Evolutionary conservation across 2,888 invertebrate genomes (phyloP).

Genomic region (Adelognathus sp.): DNA sequence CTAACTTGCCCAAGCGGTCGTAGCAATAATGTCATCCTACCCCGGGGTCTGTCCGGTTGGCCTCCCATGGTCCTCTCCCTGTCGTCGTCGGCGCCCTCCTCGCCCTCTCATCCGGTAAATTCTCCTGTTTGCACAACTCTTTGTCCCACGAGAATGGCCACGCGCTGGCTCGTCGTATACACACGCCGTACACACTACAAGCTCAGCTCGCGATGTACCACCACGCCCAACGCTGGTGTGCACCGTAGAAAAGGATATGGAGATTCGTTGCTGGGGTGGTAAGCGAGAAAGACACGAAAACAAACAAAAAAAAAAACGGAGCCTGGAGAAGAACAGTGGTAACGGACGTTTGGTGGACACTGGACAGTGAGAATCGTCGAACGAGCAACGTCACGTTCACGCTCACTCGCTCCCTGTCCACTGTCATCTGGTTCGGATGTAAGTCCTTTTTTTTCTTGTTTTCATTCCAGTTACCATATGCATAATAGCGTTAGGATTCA

Average conservation of each 20-base stretch:
- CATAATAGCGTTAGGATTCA: conserved; percentile 81
- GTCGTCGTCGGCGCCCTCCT: not conserved
- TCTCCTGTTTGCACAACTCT: conserved; percentile 79
- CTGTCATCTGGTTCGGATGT: conserved; percentile 65
- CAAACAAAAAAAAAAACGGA: no score
- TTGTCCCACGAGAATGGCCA: conserved; percentile 75
- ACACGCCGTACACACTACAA: conserved; percentile 31
- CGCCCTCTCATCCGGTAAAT: conserved; percentile 31
- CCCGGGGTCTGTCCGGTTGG: conserved; percentile 32
- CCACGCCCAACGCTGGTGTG: conserved; percentile 33
- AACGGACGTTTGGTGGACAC: conserved; percentile 25
- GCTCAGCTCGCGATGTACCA: conserved; percentile 33
- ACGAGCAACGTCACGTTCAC: conserved; percentile 67
- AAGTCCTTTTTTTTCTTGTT: conserved; percentile 72
- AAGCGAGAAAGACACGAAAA: conserved; percentile 30
- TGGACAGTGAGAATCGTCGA: conserved; percentile 51
- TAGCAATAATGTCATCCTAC: conserved; percentile 74
- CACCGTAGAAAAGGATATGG: conserved; percentile 55
- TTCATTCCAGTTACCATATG: conserved; percentile 76
- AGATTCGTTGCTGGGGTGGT: conserved; percentile 35
- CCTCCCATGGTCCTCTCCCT: conserved; percentile 26
- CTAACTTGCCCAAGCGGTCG: conserved; percentile 71
- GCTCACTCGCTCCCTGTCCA: conserved; percentile 37
- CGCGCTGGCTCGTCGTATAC: conserved; percentile 31
- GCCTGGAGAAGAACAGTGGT: conserved; percentile 16